Percentiles rank a stretch among this genome's conserved stretches.
Evolutionary conservation across 2,113 vertebrate species (phyloP).

Genomic region (Periophthalmodon schlosseri): DNA sequence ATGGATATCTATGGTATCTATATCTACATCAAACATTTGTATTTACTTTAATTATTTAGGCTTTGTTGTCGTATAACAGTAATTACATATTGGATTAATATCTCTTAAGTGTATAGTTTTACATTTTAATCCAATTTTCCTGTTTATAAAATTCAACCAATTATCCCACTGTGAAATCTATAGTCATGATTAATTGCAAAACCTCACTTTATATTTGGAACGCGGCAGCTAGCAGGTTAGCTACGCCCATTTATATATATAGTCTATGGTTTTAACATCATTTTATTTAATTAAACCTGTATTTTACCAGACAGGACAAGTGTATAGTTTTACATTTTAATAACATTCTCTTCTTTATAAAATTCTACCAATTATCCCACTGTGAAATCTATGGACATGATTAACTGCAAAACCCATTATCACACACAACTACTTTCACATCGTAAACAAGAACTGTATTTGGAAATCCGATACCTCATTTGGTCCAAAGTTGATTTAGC

Average conservation of each 20-base stretch:
- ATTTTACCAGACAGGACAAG: no score
- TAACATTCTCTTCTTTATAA: neutral
- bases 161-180: neutral
- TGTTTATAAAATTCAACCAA: neutral
- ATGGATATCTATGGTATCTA: no score
- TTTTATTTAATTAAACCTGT: no score
- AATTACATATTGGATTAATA: no score
- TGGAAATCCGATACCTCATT: neutral
- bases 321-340: neutral
- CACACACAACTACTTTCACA: neutral
- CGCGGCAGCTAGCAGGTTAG: no score
- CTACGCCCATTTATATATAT: no score
- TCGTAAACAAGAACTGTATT: neutral
- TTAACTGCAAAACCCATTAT: neutral
- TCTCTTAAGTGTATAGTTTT: no score
- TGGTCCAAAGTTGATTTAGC: constrained; percentile 1
- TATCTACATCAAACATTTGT: no score
- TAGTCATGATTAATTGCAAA: neutral
- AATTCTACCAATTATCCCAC: neutral
- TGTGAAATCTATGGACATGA: neutral
- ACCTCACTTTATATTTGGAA: no score
- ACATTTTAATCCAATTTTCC: neutral
- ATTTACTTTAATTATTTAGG: no score
- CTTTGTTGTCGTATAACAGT: no score
- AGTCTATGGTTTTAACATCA: no score